Evolutionary conservation across 1,140 invertebrate genomes (phyloP).

Genomic region (Cydia strobilella): DNA sequence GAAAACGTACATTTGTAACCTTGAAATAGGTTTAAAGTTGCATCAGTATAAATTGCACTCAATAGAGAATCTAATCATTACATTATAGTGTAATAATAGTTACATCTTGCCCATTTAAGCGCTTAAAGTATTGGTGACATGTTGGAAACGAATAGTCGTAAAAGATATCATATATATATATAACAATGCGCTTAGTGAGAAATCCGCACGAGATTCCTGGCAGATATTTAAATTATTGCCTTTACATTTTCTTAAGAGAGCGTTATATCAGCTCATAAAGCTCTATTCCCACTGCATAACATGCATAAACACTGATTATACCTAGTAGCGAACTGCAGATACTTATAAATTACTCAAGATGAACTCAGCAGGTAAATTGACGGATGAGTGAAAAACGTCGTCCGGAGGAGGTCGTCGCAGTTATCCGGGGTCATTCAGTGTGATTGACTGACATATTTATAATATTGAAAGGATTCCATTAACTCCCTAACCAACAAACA

Average conservation of each 20-base stretch:
- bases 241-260: neutral
- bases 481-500: too few species aligned
- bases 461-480: neutral
- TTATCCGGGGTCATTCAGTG: conserved; percentile 42
- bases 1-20: too few species aligned
- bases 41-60: too few species aligned
- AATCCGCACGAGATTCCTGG: conserved; percentile 17
- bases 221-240: conserved; percentile 25
- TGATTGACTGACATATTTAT: conserved; percentile 35
- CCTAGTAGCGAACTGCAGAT: conserved; percentile 33
- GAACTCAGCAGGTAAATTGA: conserved; percentile 50
- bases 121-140: too few species aligned
- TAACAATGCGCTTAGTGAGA: conserved; percentile 29
- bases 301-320: neutral
- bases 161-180: too few species aligned
- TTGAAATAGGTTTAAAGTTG: too few species aligned
- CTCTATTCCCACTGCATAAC: conserved; percentile 18
- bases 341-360: conserved; percentile 57
- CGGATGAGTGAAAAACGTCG: conserved; percentile 52
- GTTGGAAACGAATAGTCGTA: too few species aligned
- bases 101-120: too few species aligned
- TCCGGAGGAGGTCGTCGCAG: conserved; percentile 35
- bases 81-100: too few species aligned
- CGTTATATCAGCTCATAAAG: neutral
- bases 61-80: too few species aligned